Evolutionary conservation across 2,888 invertebrate genomes (phyloP).

Genomic region (Morpho achilles): DNA sequence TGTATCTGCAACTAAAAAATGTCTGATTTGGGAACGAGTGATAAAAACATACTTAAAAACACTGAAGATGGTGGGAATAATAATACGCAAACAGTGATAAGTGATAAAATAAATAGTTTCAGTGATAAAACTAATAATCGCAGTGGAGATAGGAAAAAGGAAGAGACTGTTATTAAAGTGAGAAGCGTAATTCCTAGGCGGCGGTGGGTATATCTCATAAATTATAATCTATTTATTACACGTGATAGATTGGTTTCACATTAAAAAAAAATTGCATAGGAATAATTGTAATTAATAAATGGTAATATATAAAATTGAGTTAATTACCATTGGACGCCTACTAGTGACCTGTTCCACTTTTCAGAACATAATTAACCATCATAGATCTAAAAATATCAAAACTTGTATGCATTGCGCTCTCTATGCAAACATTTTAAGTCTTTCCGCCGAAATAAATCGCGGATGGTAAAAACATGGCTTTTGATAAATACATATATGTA

Average conservation of each 20-base stretch:
- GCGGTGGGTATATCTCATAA: constrained; percentile 48
- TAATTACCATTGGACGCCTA: constrained; percentile 19
- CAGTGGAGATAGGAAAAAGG: constrained; percentile 37
- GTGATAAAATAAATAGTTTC: constrained; percentile 45
- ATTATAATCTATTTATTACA: too few species aligned
- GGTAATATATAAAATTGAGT: not conserved
- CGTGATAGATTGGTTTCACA: too few species aligned
- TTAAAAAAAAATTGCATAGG: too few species aligned
- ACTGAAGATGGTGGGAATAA: constrained; percentile 31
- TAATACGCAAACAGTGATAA: constrained; percentile 34
- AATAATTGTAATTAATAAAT: too few species aligned
- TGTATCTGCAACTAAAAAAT: constrained; percentile 59
- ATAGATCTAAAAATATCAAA: constrained; percentile 38
- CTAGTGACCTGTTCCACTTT: constrained; percentile 45
- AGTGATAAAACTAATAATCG: constrained; percentile 54
- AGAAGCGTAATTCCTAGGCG: constrained; percentile 71
- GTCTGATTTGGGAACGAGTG: constrained; percentile 47
- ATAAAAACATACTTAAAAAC: constrained; percentile 46
- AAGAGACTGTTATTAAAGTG: constrained; percentile 61
- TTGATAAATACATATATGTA: too few species aligned
- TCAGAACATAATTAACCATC: constrained; percentile 53
- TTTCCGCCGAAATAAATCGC: constrained; percentile 6
- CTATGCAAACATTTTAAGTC: constrained; percentile 5
- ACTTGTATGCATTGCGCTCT: constrained; percentile 18
- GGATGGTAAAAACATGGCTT: not conserved